Evolutionary conservation across 2,113 vertebrate genomes (phyloP), one percentile per base, ranked within the genome.

Genomic region (Hystrix cristata): DNA sequence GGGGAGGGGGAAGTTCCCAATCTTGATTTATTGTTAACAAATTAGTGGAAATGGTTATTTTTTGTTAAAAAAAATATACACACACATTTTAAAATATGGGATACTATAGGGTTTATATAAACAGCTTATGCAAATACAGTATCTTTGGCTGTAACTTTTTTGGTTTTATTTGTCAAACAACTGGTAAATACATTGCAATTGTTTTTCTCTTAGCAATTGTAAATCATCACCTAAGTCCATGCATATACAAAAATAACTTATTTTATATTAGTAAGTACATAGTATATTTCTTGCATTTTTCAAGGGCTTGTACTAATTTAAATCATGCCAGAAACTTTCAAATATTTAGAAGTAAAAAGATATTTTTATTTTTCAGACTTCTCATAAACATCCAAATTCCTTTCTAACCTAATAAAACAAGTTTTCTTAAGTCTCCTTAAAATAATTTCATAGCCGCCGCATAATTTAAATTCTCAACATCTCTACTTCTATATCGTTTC

Each of bases 311-410:
- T 51, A 55, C 15, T 90, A 90, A 95, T 62, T 92, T 95, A 85
- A 97, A 60, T 60, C 67, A 93, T 64, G 80, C 65, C 69, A 95
- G 13, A 97, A 97, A 85, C 29, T 79, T 31, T 80, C 27, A 78
- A 27, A 8, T 92, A 2, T 71, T 95, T 82, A 92, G 91, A 76
- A 55, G 65, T 91, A 91, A 95, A 96, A 82, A 10, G 12, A 34
- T 95, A 76, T 15, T 86, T 90, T 92, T 87, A 80, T 93, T 95
- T 91, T 78, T 97, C 76, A 94, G 48, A 84, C 31, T 89, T 78
- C 29, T 23, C 46, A 18, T 15, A 90, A 71, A 72, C 16, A 72
- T 46, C 38, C 51, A 72, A 23, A 95, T 53, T 87, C 59, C 46
- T 94, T 85, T 74, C 67, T 78, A 96, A 91, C 1, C 25, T 48